Base-by-base conservation (phyloP, 1,140 invertebrate species). In the Laupala kohalensis region DNA sequence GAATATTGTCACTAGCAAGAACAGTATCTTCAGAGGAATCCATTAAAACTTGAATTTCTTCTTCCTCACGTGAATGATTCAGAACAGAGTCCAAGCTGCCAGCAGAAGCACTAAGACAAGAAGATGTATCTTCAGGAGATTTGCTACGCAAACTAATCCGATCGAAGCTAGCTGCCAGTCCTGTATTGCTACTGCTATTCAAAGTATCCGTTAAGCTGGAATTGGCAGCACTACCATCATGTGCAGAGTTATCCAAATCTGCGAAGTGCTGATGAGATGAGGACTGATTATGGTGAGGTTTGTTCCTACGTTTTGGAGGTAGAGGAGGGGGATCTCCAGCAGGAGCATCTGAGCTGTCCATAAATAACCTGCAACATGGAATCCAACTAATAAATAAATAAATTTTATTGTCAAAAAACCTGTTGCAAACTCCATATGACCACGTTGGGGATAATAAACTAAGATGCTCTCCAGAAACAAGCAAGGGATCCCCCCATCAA, bases 1-100 rank as follows among this genome's bases (percentile, higher is more conserved):
- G 66, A 53, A 75, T 73, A 25, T 30, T 67, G 67, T 72, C 72
- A 37, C 12, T 62, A 53, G 29, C 15, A 37, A 75, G 64, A 74
- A 70, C 74, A 69, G 65, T 9, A 67, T 83, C 82, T 73, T 81
- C 82, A 73, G 82, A 81, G 74, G 83, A 81, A 76, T 88, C 87
- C 80, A 87, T 85, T 69, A 87, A 84, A 74, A 79, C 87, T 75
- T 83, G 82, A 53, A 88, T 84, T 80, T 89, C 87, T 68, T 89
- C 88, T 76, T 92, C 91, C 74, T 92, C 90, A 67, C 89, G 86
- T 6, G 91, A 92, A 73, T 91, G 89, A 81, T 93, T 93, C 69
- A 93, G 79, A 76, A 92, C 90, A 0, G 92, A 94, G 80, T 94
- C 92, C 73, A 93, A 80, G 73, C 91, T 93, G 53, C 91, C 92